Evolutionary conservation across 2,113 vertebrate genomes (phyloP), one percentile per base, ranked within the genome.

Genomic region (Spheniscus mendiculus): DNA sequence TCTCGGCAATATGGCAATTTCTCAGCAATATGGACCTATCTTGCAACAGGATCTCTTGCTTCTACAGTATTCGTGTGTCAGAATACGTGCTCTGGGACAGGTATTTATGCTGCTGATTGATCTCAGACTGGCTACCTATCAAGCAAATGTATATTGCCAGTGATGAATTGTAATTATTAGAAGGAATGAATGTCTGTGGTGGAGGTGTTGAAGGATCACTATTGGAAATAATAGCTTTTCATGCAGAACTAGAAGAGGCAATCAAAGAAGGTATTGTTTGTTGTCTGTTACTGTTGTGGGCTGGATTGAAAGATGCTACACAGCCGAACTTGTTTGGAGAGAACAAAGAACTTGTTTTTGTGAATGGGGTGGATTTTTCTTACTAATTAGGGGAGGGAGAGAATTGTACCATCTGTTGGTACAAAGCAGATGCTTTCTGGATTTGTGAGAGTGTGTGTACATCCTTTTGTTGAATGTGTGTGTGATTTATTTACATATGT

Each of bases 181-280:
- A 69, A 93, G 16, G 79, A 93, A 73, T 58, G 84, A 76, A 83
- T 36, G 22, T 65, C 70, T 69, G 36, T 81, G 50, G 62, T 78
- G 59, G 29, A 92, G 55, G 53, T 94, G 58, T 82, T 93, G 87
- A 96, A 73, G 74, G 85, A 70, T 95, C 19, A 36, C 62, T 65
- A 11, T n/a, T 87, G 77, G 50, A 38, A 88, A 65, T 67, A 87
- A 47, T 47, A 88, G 74, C 67, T 92, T 86, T 88, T 80, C 82
- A 66, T 58, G 23, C 26, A 89, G 50, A 78, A 27, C 22, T 92
- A 42, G 45, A 73, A 86, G 59, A 73, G 29, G n/a, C 63, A 76
- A 25, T 95, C 91, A 94, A 94, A 92, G 79, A 89, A 81, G 67
- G 63, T 90, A 94, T 78, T 96, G 95, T 95, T 94, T 92, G 62